These are phyloP conservation scores for Nipponia nippon DNA, from an alignment of 2,113 vertebrate genomes.

Conservation along the genomic window DNA sequence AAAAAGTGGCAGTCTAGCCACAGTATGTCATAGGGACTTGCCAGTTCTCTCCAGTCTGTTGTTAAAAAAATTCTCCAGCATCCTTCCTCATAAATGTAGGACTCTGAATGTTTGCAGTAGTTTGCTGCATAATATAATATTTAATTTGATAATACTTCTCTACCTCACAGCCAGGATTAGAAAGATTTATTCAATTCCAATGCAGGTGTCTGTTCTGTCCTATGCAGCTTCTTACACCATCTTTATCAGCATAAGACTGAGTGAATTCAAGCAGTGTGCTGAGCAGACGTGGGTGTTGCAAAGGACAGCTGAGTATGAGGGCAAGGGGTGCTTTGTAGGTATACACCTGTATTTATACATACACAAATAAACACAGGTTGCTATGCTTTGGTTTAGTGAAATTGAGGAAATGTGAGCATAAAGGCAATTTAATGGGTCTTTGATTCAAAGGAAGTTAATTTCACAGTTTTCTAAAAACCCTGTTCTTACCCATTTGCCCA, in stretches of 20 bases:
- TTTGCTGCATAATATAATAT: not conserved
- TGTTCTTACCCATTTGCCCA: not conserved
- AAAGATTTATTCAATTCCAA: not conserved
- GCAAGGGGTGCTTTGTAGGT: not conserved
- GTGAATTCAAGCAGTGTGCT: not conserved
- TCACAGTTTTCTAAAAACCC: not conserved
- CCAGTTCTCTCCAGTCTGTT: not conserved
- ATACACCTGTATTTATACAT: not conserved
- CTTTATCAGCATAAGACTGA: not conserved
- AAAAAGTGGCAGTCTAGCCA: not conserved
- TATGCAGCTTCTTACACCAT: not conserved
- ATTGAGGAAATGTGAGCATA: not conserved
- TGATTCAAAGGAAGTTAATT: not conserved
- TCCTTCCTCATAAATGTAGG: not conserved
- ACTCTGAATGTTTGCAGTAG: not conserved
- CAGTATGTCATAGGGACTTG: fast-evolving
- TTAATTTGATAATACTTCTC: not conserved
- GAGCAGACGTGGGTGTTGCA: not conserved
- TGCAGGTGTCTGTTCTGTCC: not conserved
- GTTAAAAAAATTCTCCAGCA: not conserved
- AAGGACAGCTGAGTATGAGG: not conserved
- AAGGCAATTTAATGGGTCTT: not conserved
- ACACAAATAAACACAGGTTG: not conserved
- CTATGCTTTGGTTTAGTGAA: not conserved
- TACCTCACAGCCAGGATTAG: not conserved